Conservation (phyloP, 2,888 invertebrate species). For the Diadromus collaris region DNA sequence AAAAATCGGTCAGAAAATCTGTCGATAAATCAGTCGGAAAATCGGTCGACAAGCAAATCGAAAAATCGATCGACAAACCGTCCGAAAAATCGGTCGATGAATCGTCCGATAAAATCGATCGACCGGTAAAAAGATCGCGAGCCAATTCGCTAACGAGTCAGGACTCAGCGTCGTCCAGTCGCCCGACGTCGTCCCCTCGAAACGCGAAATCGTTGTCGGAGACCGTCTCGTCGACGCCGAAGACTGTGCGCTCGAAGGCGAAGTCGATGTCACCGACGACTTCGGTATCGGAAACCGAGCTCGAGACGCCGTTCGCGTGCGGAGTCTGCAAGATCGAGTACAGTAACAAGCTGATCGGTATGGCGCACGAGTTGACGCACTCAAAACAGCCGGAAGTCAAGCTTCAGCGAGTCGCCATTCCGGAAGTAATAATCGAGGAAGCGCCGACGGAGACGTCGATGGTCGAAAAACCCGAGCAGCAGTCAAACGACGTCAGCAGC, state of each 20-base stretch:
- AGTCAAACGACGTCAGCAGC: constrained; percentile 47
- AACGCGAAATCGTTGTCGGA: constrained; percentile 19
- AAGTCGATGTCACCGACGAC: constrained; percentile 16
- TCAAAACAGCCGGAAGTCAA: constrained; percentile 71
- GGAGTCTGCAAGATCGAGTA: constrained; percentile 68
- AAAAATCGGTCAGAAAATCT: background rate
- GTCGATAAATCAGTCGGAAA: background rate
- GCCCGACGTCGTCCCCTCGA: background rate
- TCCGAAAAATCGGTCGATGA: background rate
- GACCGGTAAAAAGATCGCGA: constrained; percentile 27
- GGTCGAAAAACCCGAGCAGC: constrained; percentile 44
- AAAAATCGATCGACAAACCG: background rate
- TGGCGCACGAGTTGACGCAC: constrained; percentile 73
- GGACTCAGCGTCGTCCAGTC: background rate
- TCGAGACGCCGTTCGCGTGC: constrained; percentile 62
- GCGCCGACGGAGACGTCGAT: constrained; percentile 14
- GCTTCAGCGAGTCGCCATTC: constrained; percentile 64
- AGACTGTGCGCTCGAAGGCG: constrained; percentile 3
- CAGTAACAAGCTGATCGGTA: constrained; percentile 68
- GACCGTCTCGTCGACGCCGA: background rate
- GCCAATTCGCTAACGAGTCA: constrained; percentile 39
- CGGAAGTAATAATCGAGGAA: constrained; percentile 38
- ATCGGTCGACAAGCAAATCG: background rate
- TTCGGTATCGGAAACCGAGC: constrained; percentile 42
- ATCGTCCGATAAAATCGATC: background rate